Evolutionary conservation across 23 tunicate species (phyloP).

Genomic region (Phallusia fumigata): DNA sequence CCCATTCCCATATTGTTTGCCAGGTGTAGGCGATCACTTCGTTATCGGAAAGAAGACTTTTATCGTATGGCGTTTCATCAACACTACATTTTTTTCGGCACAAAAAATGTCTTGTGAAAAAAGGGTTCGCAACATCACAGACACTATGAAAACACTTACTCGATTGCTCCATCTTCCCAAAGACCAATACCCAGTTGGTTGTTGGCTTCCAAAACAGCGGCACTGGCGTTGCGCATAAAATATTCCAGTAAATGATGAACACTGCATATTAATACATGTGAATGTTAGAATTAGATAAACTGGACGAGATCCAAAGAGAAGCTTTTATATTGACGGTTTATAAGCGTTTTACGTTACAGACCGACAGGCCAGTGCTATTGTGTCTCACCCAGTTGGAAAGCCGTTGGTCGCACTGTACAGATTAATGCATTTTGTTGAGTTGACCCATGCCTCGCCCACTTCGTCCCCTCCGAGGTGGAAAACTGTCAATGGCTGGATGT

Average conservation of each 20-base stretch:
- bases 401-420: conserved; percentile 13
- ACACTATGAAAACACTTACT: conserved; percentile 21
- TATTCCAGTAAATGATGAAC: conserved; percentile 38
- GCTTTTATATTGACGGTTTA: no score
- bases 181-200: conserved; percentile 39
- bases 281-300: no score
- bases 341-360: no score
- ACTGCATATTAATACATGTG: conserved; percentile 9
- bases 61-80: neutral
- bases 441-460: conserved; percentile 74
- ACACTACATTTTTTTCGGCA: neutral
- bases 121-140: neutral
- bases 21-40: conserved; percentile 66
- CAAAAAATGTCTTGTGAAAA: neutral
- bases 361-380: neutral
- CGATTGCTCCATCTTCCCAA: conserved; percentile 87
- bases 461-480: conserved; percentile 97
- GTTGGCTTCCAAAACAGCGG: neutral
- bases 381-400: conserved; percentile 19
- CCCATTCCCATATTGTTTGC: conserved; percentile 97
- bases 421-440: conserved; percentile 53
- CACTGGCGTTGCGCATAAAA: conserved; percentile 33
- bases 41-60: conserved; percentile 10
- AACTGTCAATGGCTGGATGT: conserved; percentile 45
- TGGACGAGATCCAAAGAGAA: no score